These are phyloP conservation scores for Atethmia centrago DNA, from an alignment of 2,888 invertebrate species.

Conservation along the genomic window DNA sequence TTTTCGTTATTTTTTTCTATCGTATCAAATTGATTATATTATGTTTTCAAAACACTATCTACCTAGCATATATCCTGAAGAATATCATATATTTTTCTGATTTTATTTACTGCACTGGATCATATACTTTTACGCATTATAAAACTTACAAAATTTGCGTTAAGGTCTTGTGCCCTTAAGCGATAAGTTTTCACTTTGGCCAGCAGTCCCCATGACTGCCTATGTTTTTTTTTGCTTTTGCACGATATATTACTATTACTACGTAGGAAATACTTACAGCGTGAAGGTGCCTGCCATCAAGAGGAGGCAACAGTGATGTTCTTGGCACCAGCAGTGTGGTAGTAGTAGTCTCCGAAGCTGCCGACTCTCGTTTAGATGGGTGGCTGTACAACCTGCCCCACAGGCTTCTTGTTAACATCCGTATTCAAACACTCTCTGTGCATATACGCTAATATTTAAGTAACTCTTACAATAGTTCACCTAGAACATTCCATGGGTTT, in stretches of 20 bases:
- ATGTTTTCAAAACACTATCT: no score
- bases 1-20: no score
- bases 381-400: slow-evolving; percentile 93
- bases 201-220: no score
- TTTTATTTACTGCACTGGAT: no score
- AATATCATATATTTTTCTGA: no score
- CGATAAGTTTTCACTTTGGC: no score
- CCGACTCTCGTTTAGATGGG: slow-evolving; percentile 94
- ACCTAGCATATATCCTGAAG: no score
- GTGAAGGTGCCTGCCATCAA: slow-evolving; percentile 83
- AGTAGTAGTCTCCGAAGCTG: slow-evolving; percentile 94
- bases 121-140: no score
- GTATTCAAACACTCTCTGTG: slow-evolving; percentile 70
- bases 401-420: slow-evolving; percentile 72
- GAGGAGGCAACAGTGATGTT: slow-evolving; percentile 84
- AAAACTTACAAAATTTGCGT: no score
- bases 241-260: neutral
- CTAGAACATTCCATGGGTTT: slow-evolving; percentile 40
- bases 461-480: slow-evolving; percentile 48
- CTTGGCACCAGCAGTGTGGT: slow-evolving; percentile 92
- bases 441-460: slow-evolving; percentile 65
- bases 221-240: neutral
- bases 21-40: no score
- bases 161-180: no score
- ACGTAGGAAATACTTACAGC: slow-evolving; percentile 78